Percentiles rank a stretch among this genome's conserved stretches.
Evolutionary conservation across 2,888 invertebrate genomes (phyloP).

Genomic region (Drosophila lutescens): DNA sequence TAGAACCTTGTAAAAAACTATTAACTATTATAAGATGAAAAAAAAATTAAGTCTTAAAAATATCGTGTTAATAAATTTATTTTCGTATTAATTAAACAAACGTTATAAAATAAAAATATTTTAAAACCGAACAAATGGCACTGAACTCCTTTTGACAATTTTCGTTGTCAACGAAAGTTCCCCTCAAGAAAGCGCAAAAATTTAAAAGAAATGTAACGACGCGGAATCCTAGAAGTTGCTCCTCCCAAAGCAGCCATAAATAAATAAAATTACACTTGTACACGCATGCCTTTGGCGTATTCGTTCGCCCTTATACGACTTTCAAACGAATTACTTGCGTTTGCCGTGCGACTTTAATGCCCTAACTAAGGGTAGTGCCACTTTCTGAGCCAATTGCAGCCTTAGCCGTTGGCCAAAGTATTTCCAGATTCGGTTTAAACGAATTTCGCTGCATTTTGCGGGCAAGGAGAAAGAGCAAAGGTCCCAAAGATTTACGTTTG

Average conservation of each 20-base stretch:
- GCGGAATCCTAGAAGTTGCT: constrained; percentile 55
- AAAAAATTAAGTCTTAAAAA: too few species aligned
- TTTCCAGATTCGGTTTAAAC: constrained; percentile 16
- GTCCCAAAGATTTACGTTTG: constrained; percentile 68
- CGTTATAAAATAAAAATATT: too few species aligned
- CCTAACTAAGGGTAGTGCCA: background rate
- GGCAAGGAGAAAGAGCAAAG: constrained; percentile 7
- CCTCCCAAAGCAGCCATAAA: constrained; percentile 60
- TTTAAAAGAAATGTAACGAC: constrained; percentile 50
- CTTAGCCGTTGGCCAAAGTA: constrained; percentile 8
- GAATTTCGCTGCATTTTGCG: background rate
- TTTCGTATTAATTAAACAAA: too few species aligned
- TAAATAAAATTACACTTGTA: constrained; percentile 67
- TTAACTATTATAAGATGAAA: too few species aligned
- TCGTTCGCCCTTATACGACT: constrained; percentile 57
- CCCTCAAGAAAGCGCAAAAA: constrained; percentile 23
- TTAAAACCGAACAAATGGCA: too few species aligned
- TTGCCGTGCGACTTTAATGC: constrained; percentile 30
- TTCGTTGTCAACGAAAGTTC: background rate
- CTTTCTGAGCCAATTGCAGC: background rate
- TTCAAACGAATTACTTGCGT: constrained; percentile 71
- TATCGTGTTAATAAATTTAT: too few species aligned
- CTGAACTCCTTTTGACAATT: background rate
- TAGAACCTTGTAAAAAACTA: too few species aligned
- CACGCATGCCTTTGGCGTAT: constrained; percentile 49